These are phyloP conservation scores for Nysson spinosus DNA, from an alignment of 2,888 invertebrate genomes.

Conservation along the genomic window DNA sequence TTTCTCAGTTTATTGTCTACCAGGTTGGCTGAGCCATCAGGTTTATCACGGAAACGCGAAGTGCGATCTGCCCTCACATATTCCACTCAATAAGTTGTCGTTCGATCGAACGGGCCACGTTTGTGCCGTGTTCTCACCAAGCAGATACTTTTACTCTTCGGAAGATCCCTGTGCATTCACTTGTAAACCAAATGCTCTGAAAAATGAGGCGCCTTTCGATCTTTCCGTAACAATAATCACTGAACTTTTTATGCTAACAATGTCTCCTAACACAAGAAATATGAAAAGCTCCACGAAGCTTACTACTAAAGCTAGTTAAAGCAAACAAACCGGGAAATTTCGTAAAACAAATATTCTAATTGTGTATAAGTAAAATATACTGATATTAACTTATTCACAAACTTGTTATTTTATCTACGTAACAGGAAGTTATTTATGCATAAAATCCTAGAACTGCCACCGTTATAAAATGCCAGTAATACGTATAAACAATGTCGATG, in stretches of 20 bases:
- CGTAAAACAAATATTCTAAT: no score
- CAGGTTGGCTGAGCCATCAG: background rate
- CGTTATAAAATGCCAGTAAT: background rate
- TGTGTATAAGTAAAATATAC: no score
- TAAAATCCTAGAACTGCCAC: background rate
- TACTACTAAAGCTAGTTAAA: no score
- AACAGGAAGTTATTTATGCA: background rate
- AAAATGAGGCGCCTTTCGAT: no score
- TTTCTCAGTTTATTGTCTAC: conserved; percentile 20
- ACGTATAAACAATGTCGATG: no score
- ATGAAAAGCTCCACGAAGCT: no score
- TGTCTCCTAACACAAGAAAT: no score
- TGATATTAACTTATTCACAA: no score
- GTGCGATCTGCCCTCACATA: conserved; percentile 9
- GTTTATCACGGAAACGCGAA: background rate
- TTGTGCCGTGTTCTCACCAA: background rate
- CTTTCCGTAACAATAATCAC: background rate
- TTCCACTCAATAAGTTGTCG: conserved; percentile 8
- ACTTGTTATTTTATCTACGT: no score
- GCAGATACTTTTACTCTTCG: no score
- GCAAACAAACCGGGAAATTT: no score
- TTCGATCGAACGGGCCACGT: background rate
- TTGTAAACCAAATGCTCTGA: conserved; percentile 3
- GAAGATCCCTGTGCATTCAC: background rate
- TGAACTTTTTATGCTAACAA: conserved; percentile 3